Base-by-base conservation (phyloP, 2,888 invertebrate genomes). In the Andricus quercusramuli region DNA sequence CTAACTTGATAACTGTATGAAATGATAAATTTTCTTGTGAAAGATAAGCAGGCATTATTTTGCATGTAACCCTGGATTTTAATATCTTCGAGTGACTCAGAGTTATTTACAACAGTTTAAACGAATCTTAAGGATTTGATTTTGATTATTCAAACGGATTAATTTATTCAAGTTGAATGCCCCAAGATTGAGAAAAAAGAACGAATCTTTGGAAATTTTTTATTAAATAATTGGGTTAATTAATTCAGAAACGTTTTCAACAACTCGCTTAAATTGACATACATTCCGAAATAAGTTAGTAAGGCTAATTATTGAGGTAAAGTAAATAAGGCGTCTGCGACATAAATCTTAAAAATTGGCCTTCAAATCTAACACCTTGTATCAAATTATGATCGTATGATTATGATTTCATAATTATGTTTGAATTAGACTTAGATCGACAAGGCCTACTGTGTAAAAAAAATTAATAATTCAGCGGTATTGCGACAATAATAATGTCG, bases 11-110 rank as follows among this genome's bases (percentile, higher is more conserved):
- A 74, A 56, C 51, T 32, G n/a, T 29, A 29, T 29, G 32, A 32
- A 32, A 32, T 74, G 74, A 74, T 74, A 74, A 56, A 56, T 56
- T n/a, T 74, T 74, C 20, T 74, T 56, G n/a, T 56, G 29, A 56
- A 29, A 56, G 74, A 74, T 74, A 74, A 56, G 74, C 29, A 56
- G 32, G 32, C 15, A 51, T 56, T 32, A 74, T 74, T 74, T 74
- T 74, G 32, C 74, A 74, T 74, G 20, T 74, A 70, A 51, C 74
- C 51, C 51, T 56, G 51, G 29, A 32, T 74, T 32, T 56, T 56
- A 74, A 74, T 68, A 74, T 13, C 32, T 51, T n/a, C 5, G 13
- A 56, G 29, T 32, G 32, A 56, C 51, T 25, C 32, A 51, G 44
- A 74, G 29, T 47, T 29, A 70, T 70, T 56, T 74, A 56, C n/a